These are phyloP conservation scores for Latheticus oryzae DNA, from an alignment of 2,888 invertebrate species.

Conservation along the genomic window DNA sequence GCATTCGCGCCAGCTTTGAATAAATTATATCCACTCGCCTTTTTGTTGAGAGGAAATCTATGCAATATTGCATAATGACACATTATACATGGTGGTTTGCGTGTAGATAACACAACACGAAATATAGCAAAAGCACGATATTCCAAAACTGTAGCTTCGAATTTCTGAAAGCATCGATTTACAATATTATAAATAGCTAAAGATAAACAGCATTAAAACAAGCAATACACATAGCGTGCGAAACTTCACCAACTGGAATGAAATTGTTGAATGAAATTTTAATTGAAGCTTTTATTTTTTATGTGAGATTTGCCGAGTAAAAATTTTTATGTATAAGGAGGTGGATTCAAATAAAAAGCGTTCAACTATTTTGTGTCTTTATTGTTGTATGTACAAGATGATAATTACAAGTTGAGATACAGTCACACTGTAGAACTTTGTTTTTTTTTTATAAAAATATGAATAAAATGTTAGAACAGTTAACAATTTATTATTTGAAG, in stretches of 20 bases:
- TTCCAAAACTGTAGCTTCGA: constrained; percentile 33
- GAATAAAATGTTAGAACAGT: constrained; percentile 42
- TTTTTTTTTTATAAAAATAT: constrained; percentile 50
- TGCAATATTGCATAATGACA: constrained; percentile 40
- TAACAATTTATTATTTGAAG: constrained; percentile 31
- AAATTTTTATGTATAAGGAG: no score
- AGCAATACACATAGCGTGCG: no score
- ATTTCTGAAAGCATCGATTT: constrained; percentile 25
- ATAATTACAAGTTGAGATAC: constrained; percentile 53
- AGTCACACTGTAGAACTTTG: constrained; percentile 42
- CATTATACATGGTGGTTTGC: constrained; percentile 34
- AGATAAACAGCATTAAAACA: no score
- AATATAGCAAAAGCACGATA: constrained; percentile 32
- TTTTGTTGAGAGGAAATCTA: constrained; percentile 39
- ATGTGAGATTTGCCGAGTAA: no score
- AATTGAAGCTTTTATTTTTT: no score
- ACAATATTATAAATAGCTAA: constrained; percentile 25
- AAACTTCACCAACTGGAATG: no score
- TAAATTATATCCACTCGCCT: constrained; percentile 28
- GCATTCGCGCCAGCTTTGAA: constrained; percentile 1
- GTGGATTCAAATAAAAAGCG: no score
- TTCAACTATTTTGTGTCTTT: constrained; percentile 52
- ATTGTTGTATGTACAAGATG: constrained; percentile 52
- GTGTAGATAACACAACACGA: constrained; percentile 35
- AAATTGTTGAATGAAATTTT: no score